Evolutionary conservation across 2,797 vertebrate species (phyloP).

Genomic region (Characodon lateralis): DNA sequence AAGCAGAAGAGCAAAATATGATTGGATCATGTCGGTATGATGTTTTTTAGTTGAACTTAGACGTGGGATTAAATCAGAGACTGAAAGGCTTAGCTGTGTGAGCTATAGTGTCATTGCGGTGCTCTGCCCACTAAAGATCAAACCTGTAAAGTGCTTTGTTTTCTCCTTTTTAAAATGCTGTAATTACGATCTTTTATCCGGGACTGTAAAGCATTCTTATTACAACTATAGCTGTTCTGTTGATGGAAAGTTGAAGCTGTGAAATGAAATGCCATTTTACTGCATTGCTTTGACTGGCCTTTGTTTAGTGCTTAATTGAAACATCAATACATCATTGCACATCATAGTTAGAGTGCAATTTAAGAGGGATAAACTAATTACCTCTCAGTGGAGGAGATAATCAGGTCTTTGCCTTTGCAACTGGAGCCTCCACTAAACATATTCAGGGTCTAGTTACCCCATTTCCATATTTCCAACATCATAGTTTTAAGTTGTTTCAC

Average conservation of each 20-base stretch:
- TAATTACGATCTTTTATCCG: background rate
- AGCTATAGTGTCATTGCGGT: background rate
- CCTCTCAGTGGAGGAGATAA: constrained; percentile 6
- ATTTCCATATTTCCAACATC: background rate
- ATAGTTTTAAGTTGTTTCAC: constrained; percentile 12
- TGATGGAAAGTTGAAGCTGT: background rate
- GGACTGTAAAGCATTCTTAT: background rate
- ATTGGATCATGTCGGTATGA: background rate
- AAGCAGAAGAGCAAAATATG: background rate
- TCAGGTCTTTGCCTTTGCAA: background rate
- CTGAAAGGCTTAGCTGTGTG: background rate
- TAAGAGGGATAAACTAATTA: constrained; percentile 11
- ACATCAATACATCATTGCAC: constrained; percentile 7
- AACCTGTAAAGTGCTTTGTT: constrained; percentile 3
- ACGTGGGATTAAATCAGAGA: background rate
- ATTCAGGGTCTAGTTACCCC: background rate
- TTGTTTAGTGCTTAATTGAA: constrained; percentile 1
- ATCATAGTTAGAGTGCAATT: constrained; percentile 11
- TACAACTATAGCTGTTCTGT: background rate
- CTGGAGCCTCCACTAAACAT: background rate
- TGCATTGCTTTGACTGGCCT: constrained; percentile 4
- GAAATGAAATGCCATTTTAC: background rate
- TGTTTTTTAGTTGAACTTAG: background rate
- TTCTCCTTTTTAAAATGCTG: background rate
- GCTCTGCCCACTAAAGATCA: background rate